phyloP scores from a whole-genome alignment of 2,888 invertebrate genomes.

The Allolobophora icterica region DNA sequence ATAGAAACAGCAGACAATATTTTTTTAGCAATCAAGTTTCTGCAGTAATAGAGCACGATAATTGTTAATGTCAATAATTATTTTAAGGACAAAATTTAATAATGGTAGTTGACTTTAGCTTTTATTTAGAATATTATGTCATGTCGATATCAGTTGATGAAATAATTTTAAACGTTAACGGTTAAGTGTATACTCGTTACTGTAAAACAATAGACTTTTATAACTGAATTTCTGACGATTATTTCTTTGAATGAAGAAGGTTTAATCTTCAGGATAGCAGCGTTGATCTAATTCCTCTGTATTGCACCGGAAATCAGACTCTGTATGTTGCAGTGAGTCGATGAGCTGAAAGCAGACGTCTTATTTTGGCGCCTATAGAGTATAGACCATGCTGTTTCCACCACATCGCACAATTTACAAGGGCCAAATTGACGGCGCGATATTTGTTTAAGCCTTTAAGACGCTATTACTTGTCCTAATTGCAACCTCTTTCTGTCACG shows the following conservation, averaged over 20 bases:
- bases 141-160: not conserved
- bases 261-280: not conserved
- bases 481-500: not conserved
- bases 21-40: too few relatives aligned
- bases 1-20: not conserved
- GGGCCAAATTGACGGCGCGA: conserved; percentile 2
- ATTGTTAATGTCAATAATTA: too few relatives aligned
- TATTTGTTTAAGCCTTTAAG: not conserved
- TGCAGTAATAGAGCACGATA: too few relatives aligned
- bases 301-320: not conserved
- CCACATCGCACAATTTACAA: not conserved
- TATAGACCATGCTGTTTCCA: not conserved
- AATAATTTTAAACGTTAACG: not conserved
- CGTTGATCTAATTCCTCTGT: not conserved
- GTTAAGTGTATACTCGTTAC: too few relatives aligned
- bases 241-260: not conserved
- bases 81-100: too few relatives aligned
- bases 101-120: too few relatives aligned
- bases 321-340: not conserved
- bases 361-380: not conserved
- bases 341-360: not conserved
- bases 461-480: not conserved
- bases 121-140: too few relatives aligned
- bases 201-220: too few relatives aligned
- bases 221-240: not conserved